Percentiles rank a stretch among this genome's conserved stretches.
phyloP scores from a whole-genome alignment of 2,797 vertebrate species.

The Oceanodroma leucorhoa region DNA sequence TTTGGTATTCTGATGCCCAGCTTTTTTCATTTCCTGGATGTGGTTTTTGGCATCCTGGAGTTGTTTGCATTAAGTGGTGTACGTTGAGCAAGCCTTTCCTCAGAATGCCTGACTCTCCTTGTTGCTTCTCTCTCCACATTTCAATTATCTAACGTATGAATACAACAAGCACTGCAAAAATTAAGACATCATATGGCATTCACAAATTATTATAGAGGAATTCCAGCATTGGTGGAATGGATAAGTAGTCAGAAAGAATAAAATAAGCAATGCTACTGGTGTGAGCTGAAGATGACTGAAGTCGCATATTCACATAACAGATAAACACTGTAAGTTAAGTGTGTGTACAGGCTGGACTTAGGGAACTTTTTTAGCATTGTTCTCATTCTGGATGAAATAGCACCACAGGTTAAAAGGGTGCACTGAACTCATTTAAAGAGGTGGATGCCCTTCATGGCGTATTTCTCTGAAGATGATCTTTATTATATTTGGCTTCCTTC shows the following conservation, averaged over 20 bases:
- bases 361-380: not conserved
- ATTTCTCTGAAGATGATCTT: not conserved
- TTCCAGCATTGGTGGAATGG: not conserved
- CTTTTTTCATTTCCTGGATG: not conserved
- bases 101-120: not conserved
- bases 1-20: not conserved
- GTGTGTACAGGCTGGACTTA: not conserved
- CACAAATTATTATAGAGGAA: not conserved
- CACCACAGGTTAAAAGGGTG: not conserved
- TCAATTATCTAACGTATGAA: not conserved
- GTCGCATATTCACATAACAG: not conserved
- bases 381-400: not conserved
- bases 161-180: not conserved
- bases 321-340: not conserved
- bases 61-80: not conserved
- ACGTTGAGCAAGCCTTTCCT: not conserved
- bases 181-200: not conserved
- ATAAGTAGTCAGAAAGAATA: not conserved
- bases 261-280: not conserved
- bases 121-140: not conserved
- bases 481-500: not conserved
- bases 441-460: not conserved
- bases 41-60: not conserved
- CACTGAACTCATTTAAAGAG: not conserved
- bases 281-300: not conserved